Percentiles rank a stretch among this genome's conserved stretches.
Evolutionary conservation across 2,888 invertebrate species (phyloP).

Genomic region (Thymelicus sylvestris): DNA sequence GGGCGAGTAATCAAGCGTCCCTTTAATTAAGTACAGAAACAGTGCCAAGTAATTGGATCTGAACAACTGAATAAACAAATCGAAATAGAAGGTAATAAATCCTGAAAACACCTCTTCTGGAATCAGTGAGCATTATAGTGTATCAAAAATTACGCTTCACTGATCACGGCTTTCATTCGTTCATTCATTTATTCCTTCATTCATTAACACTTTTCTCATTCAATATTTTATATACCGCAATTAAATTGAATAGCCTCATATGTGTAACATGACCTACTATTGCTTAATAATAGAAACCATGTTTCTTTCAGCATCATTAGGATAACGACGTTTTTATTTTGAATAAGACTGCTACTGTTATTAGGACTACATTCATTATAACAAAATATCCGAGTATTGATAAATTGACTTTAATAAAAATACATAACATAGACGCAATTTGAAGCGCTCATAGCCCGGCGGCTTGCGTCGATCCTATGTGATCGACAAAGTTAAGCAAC

Average conservation of each 20-base stretch:
- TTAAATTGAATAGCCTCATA: slow-evolving; percentile 3
- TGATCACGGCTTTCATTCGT: slow-evolving; percentile 45
- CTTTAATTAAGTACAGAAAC: slow-evolving; percentile 85
- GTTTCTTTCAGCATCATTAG: neutral
- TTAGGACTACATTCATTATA: too few relatives aligned
- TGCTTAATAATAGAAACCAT: neutral
- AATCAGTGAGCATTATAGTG: slow-evolving; percentile 63
- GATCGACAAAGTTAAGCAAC: too few relatives aligned
- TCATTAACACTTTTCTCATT: neutral
- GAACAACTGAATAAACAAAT: slow-evolving; percentile 85
- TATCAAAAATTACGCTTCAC: slow-evolving; percentile 58
- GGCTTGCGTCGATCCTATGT: too few relatives aligned
- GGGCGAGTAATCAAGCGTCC: slow-evolving; percentile 85
- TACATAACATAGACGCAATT: too few relatives aligned
- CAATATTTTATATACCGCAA: slow-evolving; percentile 4
- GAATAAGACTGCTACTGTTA: too few relatives aligned
- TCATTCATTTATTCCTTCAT: slow-evolving; percentile 13
- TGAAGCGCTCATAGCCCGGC: too few relatives aligned
- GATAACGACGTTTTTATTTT: too few relatives aligned
- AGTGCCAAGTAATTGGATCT: slow-evolving; percentile 85
- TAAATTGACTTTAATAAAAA: too few relatives aligned
- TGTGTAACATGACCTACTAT: slow-evolving; percentile 7
- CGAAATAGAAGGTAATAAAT: slow-evolving; percentile 84
- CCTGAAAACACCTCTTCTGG: slow-evolving; percentile 81
- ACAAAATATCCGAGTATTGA: too few relatives aligned